A percentile compares a stretch with the other conserved stretches of the same genome.
phyloP scores from a whole-genome alignment of 2,113 vertebrate genomes.

The Diadophis punctatus region DNA sequence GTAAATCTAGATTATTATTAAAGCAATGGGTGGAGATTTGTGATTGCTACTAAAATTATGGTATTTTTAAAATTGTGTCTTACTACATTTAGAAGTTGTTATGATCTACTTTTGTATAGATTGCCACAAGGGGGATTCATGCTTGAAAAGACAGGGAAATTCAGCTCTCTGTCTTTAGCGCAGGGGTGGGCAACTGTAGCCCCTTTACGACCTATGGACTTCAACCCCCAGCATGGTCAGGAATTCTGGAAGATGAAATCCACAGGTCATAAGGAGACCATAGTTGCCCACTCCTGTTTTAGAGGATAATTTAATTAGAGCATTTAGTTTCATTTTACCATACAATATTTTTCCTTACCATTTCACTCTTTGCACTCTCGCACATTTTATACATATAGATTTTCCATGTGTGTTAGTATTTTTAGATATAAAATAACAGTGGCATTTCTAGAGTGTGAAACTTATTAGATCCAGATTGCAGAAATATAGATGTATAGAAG shows the following conservation, averaged over 20 bases:
- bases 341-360: background rate
- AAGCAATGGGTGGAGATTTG: background rate
- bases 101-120: background rate
- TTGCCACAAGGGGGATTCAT: background rate
- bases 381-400: background rate
- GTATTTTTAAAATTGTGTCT: background rate
- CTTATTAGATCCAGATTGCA: background rate
- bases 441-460: background rate
- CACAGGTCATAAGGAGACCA: background rate
- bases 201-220: background rate
- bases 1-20: background rate
- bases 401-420: background rate
- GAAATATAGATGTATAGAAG: background rate
- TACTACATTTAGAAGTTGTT: background rate
- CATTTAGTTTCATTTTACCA: background rate
- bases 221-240: background rate
- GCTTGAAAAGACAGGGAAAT: background rate
- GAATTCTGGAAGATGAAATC: background rate
- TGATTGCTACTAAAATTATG: background rate
- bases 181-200: background rate
- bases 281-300: background rate
- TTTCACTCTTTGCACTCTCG: background rate
- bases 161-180: background rate
- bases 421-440: background rate
- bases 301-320: background rate